Base-by-base conservation (phyloP, 2,888 invertebrate species). In the Schrankia costaestrigalis region DNA sequence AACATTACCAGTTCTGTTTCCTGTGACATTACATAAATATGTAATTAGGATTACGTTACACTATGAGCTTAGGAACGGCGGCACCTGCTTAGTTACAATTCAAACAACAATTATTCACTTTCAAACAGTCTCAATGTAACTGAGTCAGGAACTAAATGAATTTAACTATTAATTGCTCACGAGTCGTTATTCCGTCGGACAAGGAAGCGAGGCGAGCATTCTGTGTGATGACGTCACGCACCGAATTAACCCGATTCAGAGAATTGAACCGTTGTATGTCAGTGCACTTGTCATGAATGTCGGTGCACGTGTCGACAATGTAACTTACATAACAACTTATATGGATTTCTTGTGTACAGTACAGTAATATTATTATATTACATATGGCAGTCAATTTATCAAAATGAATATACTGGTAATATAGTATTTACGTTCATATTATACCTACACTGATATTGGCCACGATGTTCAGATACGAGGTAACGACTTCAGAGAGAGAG, bases 211-310 rank as follows among this genome's bases (percentile, higher is more conserved):
- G 51, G 57, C 59, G 32, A 31, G 46, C 47, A 46, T 42, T 39
- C 40, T 46, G 64, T 53, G 46, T 45, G 48, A 46, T 83, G 81
- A 83, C 83, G 84, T 84, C 83, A 83, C 69, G 65, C 63, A 66
- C 79, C 62, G 65, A 84, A 83, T 85, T 84, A 83, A 83, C 79
- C 73, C 70, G 70, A 70, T 84, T 83, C 85, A 55, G 64, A 80
- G 83, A 84, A 84, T 63, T 62, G 66, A 73, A 72, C 69, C 73
- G 74, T 74, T 67, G 69, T 72, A 71, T 71, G 78, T 74, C 71
- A 71, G 76, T 79, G 78, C 79, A 80, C 80, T 79, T 78, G 81
- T 78, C 78, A 71, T 65, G 76, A 73, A 70, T 61, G 67, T 51
- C 58, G 54, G 63, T 73, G 56, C 79, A 78, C 77, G 78, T 81